A percentile compares a stretch with the other conserved stretches of the same genome.
phyloP scores from a whole-genome alignment of 35 echinoderm and acorn worm genomes.

The Hemicentrotus pulcherrimus region DNA sequence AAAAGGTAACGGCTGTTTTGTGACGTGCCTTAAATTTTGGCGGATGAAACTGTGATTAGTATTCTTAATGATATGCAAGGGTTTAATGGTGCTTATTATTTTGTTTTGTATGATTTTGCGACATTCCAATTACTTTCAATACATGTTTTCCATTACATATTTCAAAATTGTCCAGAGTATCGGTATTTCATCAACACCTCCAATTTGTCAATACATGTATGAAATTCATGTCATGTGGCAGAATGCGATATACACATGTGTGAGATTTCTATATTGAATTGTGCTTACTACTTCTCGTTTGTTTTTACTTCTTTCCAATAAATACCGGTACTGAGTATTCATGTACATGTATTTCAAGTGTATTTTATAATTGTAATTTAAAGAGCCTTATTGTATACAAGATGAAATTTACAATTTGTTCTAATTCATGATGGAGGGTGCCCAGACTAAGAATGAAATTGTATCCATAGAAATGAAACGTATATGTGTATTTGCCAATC shows the following conservation, averaged over 20 bases:
- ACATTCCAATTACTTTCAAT: not conserved
- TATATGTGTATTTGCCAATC: not conserved
- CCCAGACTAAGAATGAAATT: not conserved
- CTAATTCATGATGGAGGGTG: too few relatives aligned
- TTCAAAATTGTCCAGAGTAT: not conserved
- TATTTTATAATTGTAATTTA: not conserved
- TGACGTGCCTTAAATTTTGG: too few relatives aligned
- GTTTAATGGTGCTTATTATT: not conserved
- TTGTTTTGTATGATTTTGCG: not conserved
- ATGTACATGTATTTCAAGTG: not conserved
- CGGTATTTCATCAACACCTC: not conserved
- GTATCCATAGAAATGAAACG: not conserved
- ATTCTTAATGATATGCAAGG: not conserved
- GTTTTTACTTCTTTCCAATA: not conserved
- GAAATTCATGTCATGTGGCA: not conserved
- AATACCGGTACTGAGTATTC: not conserved
- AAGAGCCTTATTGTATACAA: not conserved
- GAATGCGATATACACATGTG: not conserved
- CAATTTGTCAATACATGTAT: not conserved
- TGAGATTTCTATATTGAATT: not conserved
- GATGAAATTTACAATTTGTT: not conserved
- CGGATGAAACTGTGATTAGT: not conserved
- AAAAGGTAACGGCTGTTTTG: too few relatives aligned
- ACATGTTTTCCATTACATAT: not conserved
- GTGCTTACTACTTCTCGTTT: not conserved